Base-by-base conservation (phyloP, 1,140 invertebrate genomes). In the Drosophila kanapiae region DNA sequence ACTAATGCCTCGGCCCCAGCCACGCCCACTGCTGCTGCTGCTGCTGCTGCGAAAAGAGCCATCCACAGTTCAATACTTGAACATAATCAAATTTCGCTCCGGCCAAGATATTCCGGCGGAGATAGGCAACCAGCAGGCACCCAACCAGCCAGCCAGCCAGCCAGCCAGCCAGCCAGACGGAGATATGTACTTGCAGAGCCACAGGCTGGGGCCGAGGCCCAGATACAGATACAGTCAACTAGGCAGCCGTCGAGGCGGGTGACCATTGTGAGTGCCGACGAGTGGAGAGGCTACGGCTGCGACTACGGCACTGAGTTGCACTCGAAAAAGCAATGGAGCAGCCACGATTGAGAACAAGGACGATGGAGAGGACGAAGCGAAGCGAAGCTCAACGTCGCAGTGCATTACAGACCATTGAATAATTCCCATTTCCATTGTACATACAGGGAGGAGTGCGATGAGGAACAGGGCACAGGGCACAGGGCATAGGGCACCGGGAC, bases 361-460 rank as follows among this genome's bases (percentile, higher is more conserved):
- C 64, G 38, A 65, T 38, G 37, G 60, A 53, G 40, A 57, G 53
- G 27, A 75, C 45, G 10, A 61, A 56, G 14, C 31, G 49, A 18
- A 43, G 69, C 27, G 47, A 8, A 49, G 48, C 70, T 79, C 80
- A 70, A 49, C 78, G 77, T 65, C 75, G 61, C 62, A 75, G 81
- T 90, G 85, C 85, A 90, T 90, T 90, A 90, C 85, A 85, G 85
- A 81, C 92, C 80, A 88, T 92, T 92, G 91, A 92, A 92, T 91
- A 92, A 92, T 91, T 92, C 91, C 86, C 75, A 92, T 90, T 92
- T 91, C 86, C 74, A 92, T 92, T 92, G 84, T 91, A 80, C 57
- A 59, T 49, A 49, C 37, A 43, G 23, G 11, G 14, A 59, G 42
- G 75, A 56, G 31, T 9, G 53, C 23, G 47, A 4, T 6, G 27